Evolutionary conservation across 2,888 invertebrate species (phyloP).

Genomic region (Trisateles emortualis): DNA sequence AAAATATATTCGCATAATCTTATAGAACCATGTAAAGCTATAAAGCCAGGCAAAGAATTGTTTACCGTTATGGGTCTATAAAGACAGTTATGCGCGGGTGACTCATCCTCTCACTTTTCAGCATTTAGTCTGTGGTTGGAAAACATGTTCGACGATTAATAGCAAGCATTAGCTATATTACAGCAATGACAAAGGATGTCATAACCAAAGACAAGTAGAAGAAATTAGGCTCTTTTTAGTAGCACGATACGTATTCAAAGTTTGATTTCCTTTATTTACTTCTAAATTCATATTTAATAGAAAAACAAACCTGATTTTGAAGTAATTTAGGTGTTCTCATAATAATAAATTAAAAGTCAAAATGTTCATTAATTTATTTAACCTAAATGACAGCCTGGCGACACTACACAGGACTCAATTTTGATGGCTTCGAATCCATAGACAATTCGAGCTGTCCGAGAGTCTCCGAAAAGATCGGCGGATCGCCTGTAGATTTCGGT

Average conservation of each 20-base stretch:
- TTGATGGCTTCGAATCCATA: conserved; percentile 79
- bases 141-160: background rate
- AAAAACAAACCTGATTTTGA: too few relatives aligned
- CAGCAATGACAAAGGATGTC: conserved; percentile 62
- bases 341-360: background rate
- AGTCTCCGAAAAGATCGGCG: conserved; percentile 79
- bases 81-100: too few relatives aligned
- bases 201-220: conserved; percentile 55
- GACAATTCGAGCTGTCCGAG: conserved; percentile 74
- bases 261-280: too few relatives aligned
- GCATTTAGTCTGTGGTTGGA: too few relatives aligned
- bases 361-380: background rate
- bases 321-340: background rate
- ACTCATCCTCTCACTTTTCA: too few relatives aligned
- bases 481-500: conserved; percentile 84
- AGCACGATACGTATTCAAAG: conserved; percentile 9
- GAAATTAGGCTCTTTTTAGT: conserved; percentile 48
- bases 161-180: conserved; percentile 3
- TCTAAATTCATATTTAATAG: too few relatives aligned
- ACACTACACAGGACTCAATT: conserved; percentile 60
- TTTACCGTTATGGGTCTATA: too few relatives aligned
- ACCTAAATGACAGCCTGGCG: conserved; percentile 10
- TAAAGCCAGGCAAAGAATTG: too few relatives aligned
- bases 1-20: too few relatives aligned
- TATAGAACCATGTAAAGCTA: too few relatives aligned